Base-by-base conservation (phyloP, 2,888 invertebrate genomes). In the Dryobotodes eremita region DNA sequence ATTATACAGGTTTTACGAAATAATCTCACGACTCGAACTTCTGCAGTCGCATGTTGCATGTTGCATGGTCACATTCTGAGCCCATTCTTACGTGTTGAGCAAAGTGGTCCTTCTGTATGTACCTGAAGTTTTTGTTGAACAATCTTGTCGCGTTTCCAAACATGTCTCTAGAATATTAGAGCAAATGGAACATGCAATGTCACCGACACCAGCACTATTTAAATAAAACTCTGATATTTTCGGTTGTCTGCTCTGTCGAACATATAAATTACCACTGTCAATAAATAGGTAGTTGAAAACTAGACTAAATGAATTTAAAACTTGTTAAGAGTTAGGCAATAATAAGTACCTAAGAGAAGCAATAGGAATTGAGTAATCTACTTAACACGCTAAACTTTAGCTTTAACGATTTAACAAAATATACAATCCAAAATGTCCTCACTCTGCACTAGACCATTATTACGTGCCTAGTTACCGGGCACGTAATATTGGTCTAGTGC, bases 141-240 rank as follows among this genome's bases (percentile, higher is more conserved):
- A 55, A 61, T 75, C 71, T 77, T 73, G 71, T 64, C 74, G 77
- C 78, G 55, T 82, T 69, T 61, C 69, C 86, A 83, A 86, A 88
- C 76, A 88, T 82, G 70, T 66, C 81, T 79, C 64, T 71, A 82
- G 73, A 72, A 79, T 83, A 83, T 80, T 75, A 86, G 71, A 80
- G 69, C 71, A 81, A 83, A 88, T 78, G 75, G 36, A 75, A 83
- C 64, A 46, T 68, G 69, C 71, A 69, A 79, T 84, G 71, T 80
- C 75, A 84, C 78, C 66, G 57, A 68, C 66, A 82, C 76, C 57
- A 69, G 57, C 69, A 78, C 78, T 80, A 74, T 53, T 78, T 71
- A 86, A 82, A 86, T 82, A 88, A 71, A 79, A 75, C 36, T 26
- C 74, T n/a, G 17, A 79, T 74, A 74, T 79, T 79, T 85, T 87